Base-by-base conservation (phyloP, 2,797 vertebrate species). In the Hypotaenidia philippensis region DNA sequence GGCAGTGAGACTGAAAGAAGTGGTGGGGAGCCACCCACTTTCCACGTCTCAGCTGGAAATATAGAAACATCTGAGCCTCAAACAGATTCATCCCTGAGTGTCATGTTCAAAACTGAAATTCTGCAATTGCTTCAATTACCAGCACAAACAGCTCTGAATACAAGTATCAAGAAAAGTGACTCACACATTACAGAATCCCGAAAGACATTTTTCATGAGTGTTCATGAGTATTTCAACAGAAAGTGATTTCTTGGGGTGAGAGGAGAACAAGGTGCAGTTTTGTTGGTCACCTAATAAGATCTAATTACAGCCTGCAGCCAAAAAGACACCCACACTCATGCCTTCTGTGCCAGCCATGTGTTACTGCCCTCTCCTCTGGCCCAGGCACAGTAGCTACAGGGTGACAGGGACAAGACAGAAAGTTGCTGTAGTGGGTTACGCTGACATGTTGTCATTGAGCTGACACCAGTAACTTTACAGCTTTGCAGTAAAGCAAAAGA, bases 31-130 rank as follows among this genome's bases (percentile, higher is more conserved):
- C 9, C 50, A 88, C 26, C 13, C 47, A 32, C 38, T 85, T 55
- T 13, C 4, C 0, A 7, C 47, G 10, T 22, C 45, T 31, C 72
- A 52, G 11, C 59, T 84, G 31, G 50, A 84, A 82, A 71, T 41
- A 50, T 0, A 5, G 32, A 68, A 70, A 72, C 17, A 3, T 76
- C 53, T 2, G 20, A 90, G 31, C 36, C 60, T 83, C 0, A 0
- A 76, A 32, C 9, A 64, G 53, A 66, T 71, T 40, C 36, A 68
- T 49, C 36, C 89, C 12, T 26, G 44, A 68, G 49, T 3, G 10
- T 4, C 68, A 27, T 18, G 31, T 41, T 27, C 65, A 64, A 31
- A 69, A 9, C 6, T 27, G 61, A 38, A 81, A 75, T 71, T 86
- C 52, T 40, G 4, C 26, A 75, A 82, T 27, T 64, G n/a, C 38